Conservation (phyloP, 2,113 vertebrate species). For the Noturus placidus region DNA sequence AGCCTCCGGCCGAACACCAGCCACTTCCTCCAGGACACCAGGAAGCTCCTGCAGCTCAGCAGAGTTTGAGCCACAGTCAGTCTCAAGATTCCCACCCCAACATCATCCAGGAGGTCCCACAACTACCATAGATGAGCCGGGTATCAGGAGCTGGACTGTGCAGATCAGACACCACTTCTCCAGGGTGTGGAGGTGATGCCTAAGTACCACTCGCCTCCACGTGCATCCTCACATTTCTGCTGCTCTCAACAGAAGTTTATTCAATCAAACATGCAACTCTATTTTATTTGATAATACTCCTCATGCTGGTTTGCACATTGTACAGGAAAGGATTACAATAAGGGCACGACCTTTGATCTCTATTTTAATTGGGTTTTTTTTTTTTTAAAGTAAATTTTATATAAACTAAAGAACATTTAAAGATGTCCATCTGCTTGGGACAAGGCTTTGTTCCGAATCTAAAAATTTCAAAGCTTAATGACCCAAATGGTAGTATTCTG, state of each 20-base stretch:
- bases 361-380: too few species aligned
- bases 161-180: slow-evolving; percentile 45
- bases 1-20: slow-evolving; percentile 53
- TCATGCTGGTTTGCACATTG: slow-evolving; percentile 30
- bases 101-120: slow-evolving; percentile 48
- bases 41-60: slow-evolving; percentile 44
- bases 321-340: background rate
- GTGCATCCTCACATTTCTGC: slow-evolving; percentile 1
- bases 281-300: background rate
- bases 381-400: background rate
- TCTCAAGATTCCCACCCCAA: slow-evolving; percentile 64
- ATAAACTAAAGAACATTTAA: background rate
- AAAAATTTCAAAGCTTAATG: background rate
- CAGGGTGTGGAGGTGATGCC: slow-evolving; percentile 48
- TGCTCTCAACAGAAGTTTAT: slow-evolving; percentile 18
- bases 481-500: background rate
- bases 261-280: background rate
- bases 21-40: slow-evolving; percentile 55
- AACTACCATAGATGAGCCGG: slow-evolving; percentile 13
- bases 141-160: slow-evolving; percentile 31
- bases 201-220: background rate
- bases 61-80: slow-evolving; percentile 56
- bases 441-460: too few species aligned
- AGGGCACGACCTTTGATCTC: background rate
- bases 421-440: background rate